Conservation (phyloP, 2,113 vertebrate species). For the Oncorhynchus clarkii region DNA sequence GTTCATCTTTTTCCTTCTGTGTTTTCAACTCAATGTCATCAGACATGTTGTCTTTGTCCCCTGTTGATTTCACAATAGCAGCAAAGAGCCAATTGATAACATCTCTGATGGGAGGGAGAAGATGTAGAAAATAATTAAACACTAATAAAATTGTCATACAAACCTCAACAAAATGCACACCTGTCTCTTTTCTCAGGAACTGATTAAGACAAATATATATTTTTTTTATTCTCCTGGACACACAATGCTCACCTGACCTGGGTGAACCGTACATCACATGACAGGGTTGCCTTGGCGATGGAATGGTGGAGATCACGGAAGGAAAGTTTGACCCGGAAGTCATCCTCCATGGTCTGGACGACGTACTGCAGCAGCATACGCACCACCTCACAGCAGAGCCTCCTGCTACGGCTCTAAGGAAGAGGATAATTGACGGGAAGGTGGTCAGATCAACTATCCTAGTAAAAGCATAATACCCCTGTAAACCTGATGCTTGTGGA, state of each 20-base stretch:
- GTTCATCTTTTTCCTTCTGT: slow-evolving; percentile 35
- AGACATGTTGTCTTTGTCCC: not conserved
- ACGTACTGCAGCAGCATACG: slow-evolving; percentile 86
- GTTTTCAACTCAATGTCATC: slow-evolving; percentile 21
- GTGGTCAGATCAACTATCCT: too few relatives aligned
- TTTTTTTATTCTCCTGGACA: not conserved
- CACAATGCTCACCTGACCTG: slow-evolving; percentile 80
- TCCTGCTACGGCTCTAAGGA: slow-evolving; percentile 40
- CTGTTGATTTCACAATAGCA: slow-evolving; percentile 53
- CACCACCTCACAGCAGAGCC: slow-evolving; percentile 54
- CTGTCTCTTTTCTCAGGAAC: too few relatives aligned
- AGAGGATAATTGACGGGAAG: too few relatives aligned
- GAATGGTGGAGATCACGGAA: slow-evolving; percentile 71
- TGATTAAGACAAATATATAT: not conserved
- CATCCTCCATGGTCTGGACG: slow-evolving; percentile 89
- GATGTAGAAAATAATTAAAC: not conserved
- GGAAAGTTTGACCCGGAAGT: slow-evolving; percentile 77
- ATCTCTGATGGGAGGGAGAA: slow-evolving; percentile 72
- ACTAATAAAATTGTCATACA: not conserved
- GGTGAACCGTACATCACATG: slow-evolving; percentile 79
- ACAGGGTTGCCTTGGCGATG: slow-evolving; percentile 81
- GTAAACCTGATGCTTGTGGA: too few relatives aligned
- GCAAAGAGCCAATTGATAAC: slow-evolving; percentile 84
- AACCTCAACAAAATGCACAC: not conserved
- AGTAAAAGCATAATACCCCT: too few relatives aligned